Base-by-base conservation (phyloP, 2,888 invertebrate species). In the Perdita meconis region DNA sequence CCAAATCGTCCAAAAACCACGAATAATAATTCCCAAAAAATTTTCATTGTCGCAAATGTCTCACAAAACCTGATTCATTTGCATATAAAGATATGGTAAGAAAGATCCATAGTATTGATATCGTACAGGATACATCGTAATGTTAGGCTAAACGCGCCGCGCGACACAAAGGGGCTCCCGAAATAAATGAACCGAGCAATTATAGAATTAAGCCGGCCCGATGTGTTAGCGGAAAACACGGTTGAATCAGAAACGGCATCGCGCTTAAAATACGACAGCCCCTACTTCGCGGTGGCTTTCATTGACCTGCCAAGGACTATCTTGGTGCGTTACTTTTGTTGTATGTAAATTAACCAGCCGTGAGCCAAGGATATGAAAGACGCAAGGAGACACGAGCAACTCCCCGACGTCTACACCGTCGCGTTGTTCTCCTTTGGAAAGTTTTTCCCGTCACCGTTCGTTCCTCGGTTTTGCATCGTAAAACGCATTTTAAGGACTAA, bases 271-370 rank as follows among this genome's bases (percentile, higher is more conserved):
- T 72, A 75, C 63, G 70, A 72, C 68, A n/a, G 53, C 40, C 64
- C 42, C 67, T 55, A 30, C 60, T 50, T 36, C 12, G 44, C 30
- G 65, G 53, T 5, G 22, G 56, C 74, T 78, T 76, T 65, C 78
- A 78, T 69, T 67, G 74, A 67, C 71, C 74, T 53, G 68, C 72
- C 83, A 75, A 83, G 77, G 77, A 51, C 80, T 77, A 44, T 50
- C 50, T 40, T 34, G 13, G 59, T 68, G 55, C 68, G 40, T 74
- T 65, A 69, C 77, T 83, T 83, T 80, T 78, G 77, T 83, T 75
- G 77, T 65, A 83, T 77, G 80, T 44, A 83, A 83, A 83, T 80
- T 83, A 83, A 80, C 77, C 42, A 53, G 51, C 64, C 60, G 60
- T 67, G 70, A 76, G 66, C 61, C 51, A 70, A 57, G 82, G 76